Evolutionary conservation across 2,113 vertebrate species (phyloP).

Genomic region (Hylia prasina): DNA sequence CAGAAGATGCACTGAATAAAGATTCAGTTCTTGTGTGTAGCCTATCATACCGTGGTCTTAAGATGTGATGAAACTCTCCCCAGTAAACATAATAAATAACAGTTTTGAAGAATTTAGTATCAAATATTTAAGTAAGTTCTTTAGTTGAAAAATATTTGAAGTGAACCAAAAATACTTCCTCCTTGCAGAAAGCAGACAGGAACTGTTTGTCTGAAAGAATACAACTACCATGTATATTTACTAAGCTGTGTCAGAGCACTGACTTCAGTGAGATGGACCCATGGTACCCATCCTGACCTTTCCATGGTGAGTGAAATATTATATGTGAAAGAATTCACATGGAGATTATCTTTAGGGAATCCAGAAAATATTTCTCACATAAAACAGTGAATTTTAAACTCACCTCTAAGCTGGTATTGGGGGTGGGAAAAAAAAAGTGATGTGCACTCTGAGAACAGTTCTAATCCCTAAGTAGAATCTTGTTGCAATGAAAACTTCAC

Average conservation of each 20-base stretch:
- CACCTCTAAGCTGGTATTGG: not conserved
- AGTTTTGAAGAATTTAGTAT: not conserved
- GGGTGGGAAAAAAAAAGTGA: fast-evolving
- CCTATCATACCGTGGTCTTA: not conserved
- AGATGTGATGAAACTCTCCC: not conserved
- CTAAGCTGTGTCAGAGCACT: not conserved
- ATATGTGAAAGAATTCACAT: not conserved
- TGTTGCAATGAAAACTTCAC: slow-evolving; percentile 15
- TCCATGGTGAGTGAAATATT: not conserved
- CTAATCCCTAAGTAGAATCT: not conserved
- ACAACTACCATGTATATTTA: not conserved
- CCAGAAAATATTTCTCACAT: not conserved
- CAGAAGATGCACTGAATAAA: not conserved
- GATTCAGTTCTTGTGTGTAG: not conserved
- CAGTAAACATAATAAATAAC: not conserved
- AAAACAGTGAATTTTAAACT: not conserved
- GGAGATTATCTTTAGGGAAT: not conserved
- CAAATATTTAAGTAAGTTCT: not conserved
- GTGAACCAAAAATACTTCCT: not conserved
- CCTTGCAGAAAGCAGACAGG: not conserved
- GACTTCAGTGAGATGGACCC: not conserved
- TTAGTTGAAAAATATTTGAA: not conserved
- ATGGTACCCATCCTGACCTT: not conserved
- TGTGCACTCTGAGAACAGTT: not conserved
- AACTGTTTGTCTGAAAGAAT: not conserved